Conservation (phyloP, 1,140 invertebrate genomes). For the Physella acuta region DNA sequence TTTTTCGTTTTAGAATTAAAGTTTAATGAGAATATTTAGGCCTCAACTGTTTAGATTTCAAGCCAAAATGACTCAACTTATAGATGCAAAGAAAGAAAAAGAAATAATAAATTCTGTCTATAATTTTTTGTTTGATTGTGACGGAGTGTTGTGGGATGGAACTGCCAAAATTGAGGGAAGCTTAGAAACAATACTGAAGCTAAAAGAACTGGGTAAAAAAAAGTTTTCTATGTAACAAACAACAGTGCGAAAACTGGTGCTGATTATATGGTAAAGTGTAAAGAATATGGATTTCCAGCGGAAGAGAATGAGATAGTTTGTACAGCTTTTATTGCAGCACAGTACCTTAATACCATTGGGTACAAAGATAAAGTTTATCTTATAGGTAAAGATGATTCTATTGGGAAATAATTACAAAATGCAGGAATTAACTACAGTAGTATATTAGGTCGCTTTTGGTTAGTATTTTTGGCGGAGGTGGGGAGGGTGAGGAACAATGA, state of each 20-base stretch:
- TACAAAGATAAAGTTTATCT: constrained; percentile 86
- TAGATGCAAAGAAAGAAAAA: no score
- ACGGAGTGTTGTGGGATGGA: constrained; percentile 51
- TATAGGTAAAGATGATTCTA: constrained; percentile 73
- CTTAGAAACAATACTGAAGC: constrained; percentile 37
- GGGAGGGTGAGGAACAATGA: no score
- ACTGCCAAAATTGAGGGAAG: constrained; percentile 40
- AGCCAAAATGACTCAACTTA: no score
- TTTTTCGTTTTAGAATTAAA: no score
- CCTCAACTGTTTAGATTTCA: no score
- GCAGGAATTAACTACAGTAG: constrained; percentile 76
- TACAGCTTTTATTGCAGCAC: constrained; percentile 79
- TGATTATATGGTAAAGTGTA: constrained; percentile 77
- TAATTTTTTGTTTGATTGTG: no score
- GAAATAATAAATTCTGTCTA: no score
- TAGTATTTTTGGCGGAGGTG: no score
- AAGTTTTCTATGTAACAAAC: constrained; percentile 89
- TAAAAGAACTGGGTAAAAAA: constrained; percentile 69
- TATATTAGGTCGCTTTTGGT: no score
- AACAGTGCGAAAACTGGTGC: constrained; percentile 85
- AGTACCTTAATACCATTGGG: constrained; percentile 70
- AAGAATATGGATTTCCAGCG: constrained; percentile 71
- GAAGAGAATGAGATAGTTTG: constrained; percentile 77
- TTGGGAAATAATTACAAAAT: constrained; percentile 76
- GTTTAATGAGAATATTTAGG: no score